phyloP scores from a whole-genome alignment of 2,113 vertebrate species.

The Ginglymostoma cirratum region DNA sequence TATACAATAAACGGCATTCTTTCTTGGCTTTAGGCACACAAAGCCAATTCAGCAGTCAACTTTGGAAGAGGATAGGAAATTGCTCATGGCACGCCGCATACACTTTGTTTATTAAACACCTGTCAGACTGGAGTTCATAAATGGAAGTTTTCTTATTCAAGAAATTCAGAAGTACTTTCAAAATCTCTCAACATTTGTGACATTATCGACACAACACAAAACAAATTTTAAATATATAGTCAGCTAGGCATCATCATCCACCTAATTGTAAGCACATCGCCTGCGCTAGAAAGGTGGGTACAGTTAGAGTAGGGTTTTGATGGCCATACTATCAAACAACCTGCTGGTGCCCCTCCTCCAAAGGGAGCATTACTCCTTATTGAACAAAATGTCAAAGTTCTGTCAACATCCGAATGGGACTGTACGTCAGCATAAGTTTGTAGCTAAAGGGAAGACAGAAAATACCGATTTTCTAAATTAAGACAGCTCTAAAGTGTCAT shows the following conservation, averaged over 20 bases:
- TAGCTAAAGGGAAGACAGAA: neutral
- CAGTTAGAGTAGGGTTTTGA: neutral
- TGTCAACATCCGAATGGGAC: neutral
- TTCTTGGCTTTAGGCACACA: neutral
- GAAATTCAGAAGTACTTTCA: neutral
- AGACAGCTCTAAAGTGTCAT: neutral
- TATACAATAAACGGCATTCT: neutral
- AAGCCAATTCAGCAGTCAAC: neutral
- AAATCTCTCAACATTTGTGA: neutral
- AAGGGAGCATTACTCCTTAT: neutral
- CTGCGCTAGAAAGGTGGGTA: neutral
- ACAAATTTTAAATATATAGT: neutral
- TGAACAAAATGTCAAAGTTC: neutral
- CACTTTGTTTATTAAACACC: neutral
- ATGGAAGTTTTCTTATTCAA: neutral
- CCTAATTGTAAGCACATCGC: neutral
- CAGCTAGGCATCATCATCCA: neutral
- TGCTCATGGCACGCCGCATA: neutral
- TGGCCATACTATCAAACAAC: neutral
- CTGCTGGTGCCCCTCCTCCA: neutral
- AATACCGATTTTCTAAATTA: neutral
- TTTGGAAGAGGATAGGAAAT: neutral
- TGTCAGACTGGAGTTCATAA: neutral
- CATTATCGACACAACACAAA: neutral
- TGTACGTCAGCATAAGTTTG: neutral